Percentiles rank a stretch among this genome's conserved stretches.
phyloP scores from a whole-genome alignment of 2,113 vertebrate species.

The Alethe diademata region DNA sequence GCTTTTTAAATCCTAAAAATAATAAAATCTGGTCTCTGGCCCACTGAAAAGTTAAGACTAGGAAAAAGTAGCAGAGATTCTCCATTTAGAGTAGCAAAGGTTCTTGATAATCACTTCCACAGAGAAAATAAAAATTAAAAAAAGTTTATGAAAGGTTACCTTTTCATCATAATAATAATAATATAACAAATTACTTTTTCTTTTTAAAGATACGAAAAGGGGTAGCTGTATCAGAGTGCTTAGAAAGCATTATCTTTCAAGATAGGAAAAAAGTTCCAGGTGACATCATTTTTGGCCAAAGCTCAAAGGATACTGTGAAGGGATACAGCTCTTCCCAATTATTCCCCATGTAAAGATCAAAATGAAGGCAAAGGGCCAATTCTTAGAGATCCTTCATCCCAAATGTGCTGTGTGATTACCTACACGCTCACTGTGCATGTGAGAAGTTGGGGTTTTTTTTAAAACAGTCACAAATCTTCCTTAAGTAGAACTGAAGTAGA shows the following conservation, averaged over 20 bases:
- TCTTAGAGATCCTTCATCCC: conserved; percentile 6
- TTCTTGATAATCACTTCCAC: not conserved
- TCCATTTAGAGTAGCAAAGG: not conserved
- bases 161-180: not conserved
- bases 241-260: conserved; percentile 32
- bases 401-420: conserved; percentile 23
- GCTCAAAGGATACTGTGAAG: conserved; percentile 50
- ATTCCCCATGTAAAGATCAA: conserved; percentile 32
- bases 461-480: not conserved
- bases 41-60: not conserved
- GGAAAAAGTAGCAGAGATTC: not conserved
- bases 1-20: not conserved
- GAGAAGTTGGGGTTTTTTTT: not conserved
- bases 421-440: not conserved
- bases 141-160: not conserved
- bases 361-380: conserved; percentile 53
- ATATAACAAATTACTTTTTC: not conserved
- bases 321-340: conserved; percentile 43
- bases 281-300: conserved; percentile 58
- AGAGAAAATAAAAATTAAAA: not conserved
- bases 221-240: not conserved
- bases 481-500: not conserved
- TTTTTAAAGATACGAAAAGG: not conserved
- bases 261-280: conserved; percentile 2
- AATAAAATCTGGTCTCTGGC: not conserved